Evolutionary conservation across 2,888 invertebrate genomes (phyloP), one percentile per base, ranked within the genome.

Genomic region (Phengaris alcon): DNA sequence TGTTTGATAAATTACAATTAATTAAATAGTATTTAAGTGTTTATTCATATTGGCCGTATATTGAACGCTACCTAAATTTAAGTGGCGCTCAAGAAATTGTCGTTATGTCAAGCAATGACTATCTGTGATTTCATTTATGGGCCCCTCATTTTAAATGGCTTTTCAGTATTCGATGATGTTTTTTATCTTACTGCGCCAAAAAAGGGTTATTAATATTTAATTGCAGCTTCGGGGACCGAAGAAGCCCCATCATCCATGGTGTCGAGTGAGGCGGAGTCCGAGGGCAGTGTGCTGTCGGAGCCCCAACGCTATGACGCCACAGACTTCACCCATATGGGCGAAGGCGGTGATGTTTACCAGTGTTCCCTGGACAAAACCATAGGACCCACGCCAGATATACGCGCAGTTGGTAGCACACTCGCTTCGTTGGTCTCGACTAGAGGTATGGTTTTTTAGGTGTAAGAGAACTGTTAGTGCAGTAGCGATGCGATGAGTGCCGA

Each of bases 221-320:
- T 73, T 77, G 6, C 73, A 86, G 84, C 80, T 68, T 83, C 85
- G 79, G 90, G 88, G 6, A 85, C 86, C n/a, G 93, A 93, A 79
- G 93, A 93, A 76, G 88, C 92, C n/a, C 90, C 91, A 13, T 90
- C 91, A 12, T 92, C 92, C 3, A 90, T 93, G 90, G 91, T 92
- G 55, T 93, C 93, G 2, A 92, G 92, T 75, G 93, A 93, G 78
- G 91, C 90, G 3, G 93, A 93, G 78, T 93, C 93, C 0, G 93
- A 93, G 75, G 90, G 88, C 78, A 91, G 93, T 76, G 83, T 88
- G 35, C 79, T 90, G 35, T 88, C 90, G 0, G 92, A 92, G 68
- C 84, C 84, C 12, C 83, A 81, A 13, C 83, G 89, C 1, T 85
- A 86, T 76, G 90, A 90, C 57, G 77, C 77, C 0, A 77, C 78